A percentile compares a stretch with the other conserved stretches of the same genome.
Conservation (phyloP, 2,797 vertebrate genomes). For the Lithobates sylvaticus region DNA sequence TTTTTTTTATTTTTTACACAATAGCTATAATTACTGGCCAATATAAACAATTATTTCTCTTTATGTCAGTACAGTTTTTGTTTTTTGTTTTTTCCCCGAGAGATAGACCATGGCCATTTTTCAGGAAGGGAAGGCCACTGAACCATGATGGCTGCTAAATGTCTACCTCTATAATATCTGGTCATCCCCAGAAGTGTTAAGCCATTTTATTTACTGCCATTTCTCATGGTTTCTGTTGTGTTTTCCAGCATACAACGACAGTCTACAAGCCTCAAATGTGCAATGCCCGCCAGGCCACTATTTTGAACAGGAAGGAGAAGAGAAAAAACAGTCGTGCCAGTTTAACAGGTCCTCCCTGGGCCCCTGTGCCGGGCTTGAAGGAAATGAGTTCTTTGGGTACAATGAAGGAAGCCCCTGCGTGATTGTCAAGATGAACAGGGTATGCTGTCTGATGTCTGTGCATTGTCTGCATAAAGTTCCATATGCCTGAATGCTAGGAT, state of each 20-base stretch:
- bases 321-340: constrained; percentile 81
- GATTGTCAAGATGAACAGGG: constrained; percentile 94
- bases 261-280: constrained; percentile 82
- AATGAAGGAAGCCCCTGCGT: constrained; percentile 85
- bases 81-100: no score
- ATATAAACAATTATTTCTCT: no score
- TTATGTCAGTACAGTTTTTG: no score
- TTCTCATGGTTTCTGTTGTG: constrained; percentile 13
- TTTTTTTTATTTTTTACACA: no score
- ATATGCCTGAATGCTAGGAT: background rate
- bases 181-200: no score
- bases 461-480: no score
- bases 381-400: constrained; percentile 82
- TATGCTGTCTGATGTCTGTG: constrained; percentile 71
- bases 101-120: no score
- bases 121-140: no score
- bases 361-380: constrained; percentile 83
- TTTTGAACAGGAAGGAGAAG: constrained; percentile 75
- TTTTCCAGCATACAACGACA: constrained; percentile 82
- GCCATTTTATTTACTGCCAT: background rate
- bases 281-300: constrained; percentile 76
- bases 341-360: constrained; percentile 82
- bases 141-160: no score
- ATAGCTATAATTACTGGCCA: no score
- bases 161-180: no score